A percentile compares a stretch with the other conserved stretches of the same genome.
Conservation (phyloP, 2,888 invertebrate species). For the Sicus ferrugineus region DNA sequence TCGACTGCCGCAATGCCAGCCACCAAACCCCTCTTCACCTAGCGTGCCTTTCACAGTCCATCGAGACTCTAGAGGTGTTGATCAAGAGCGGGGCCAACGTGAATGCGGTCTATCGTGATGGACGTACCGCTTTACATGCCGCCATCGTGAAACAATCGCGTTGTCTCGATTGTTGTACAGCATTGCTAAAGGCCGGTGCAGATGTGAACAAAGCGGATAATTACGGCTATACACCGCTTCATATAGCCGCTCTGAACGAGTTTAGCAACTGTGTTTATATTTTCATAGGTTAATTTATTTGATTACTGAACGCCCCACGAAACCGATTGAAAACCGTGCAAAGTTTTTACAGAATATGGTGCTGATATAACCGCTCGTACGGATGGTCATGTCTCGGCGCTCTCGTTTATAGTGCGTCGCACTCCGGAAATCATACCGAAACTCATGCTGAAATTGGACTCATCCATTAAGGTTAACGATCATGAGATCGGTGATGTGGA, state of each 20-base stretch:
- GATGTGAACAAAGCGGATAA: conserved; percentile 79
- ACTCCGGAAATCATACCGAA: conserved; percentile 83
- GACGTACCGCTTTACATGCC: conserved; percentile 80
- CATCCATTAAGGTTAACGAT: conserved; percentile 80
- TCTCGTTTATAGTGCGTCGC: conserved; percentile 83
- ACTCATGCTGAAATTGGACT: conserved; percentile 75
- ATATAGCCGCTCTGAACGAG: conserved; percentile 84
- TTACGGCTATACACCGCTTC: conserved; percentile 85
- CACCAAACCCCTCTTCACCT: conserved; percentile 86
- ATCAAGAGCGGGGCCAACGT: conserved; percentile 73
- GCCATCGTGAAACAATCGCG: conserved; percentile 80
- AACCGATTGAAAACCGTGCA: background rate
- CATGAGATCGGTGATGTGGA: conserved; percentile 87
- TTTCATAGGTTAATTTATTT: conserved; percentile 68
- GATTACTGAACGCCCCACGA: background rate
- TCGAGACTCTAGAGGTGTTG: conserved; percentile 77
- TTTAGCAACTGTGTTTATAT: conserved; percentile 78
- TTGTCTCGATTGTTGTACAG: conserved; percentile 73
- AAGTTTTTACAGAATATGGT: conserved; percentile 70
- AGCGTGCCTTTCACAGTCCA: conserved; percentile 81
- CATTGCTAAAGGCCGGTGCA: conserved; percentile 73
- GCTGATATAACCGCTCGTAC: conserved; percentile 84
- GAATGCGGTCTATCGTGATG: conserved; percentile 75
- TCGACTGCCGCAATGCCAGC: conserved; percentile 78
- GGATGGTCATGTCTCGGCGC: conserved; percentile 80